Base-by-base conservation (phyloP, 2,797 vertebrate species). In the Ptychobarbus kaznakovi region DNA sequence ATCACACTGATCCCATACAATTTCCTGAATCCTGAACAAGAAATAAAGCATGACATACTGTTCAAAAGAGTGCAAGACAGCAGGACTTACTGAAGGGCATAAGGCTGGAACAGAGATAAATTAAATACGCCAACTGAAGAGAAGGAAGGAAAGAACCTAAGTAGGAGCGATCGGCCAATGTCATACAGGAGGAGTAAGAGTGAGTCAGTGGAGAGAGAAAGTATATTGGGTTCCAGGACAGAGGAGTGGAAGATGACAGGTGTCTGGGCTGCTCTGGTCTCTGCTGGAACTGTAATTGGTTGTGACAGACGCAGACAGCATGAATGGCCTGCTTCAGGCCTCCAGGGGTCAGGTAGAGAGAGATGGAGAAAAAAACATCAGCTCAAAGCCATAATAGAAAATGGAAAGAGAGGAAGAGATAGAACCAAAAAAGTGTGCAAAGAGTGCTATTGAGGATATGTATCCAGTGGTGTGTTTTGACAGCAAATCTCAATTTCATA, bases 241-340 rank as follows among this genome's bases (percentile, higher is more conserved):
- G 75, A 84, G 75, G 56, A 78, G 72, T 77, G 49, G 68, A 58
- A 63, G 82, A 80, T 90, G 89, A 89, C 87, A 87, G 87, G 88
- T 88, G 89, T 86, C 86, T 91, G 49, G 73, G 83, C 81, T 75
- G 58, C 80, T 74, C 81, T 85, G 84, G 83, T 86, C 79, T 90
- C 66, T 56, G 46, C 82, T 87, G 76, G 85, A 32, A 76, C 86
- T 83, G 89, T 92, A 91, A 92, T 90, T 90, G 90, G 83, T 88
- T 86, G 73, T 90, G 88, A 87, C 88, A 90, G 87, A 90, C 58
- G 72, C 78, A 86, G 88, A 86, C 82, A 88, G 87, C 84, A 87
- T 85, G 87, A 87, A 87, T 79, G 81, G 80, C 66, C 68, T 44
- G 58, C 81, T 86, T 87, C 81, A 87, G 87, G 88, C 87, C 72